Evolutionary conservation across 2,113 vertebrate genomes (phyloP).

Genomic region (Eulemur macaco): DNA sequence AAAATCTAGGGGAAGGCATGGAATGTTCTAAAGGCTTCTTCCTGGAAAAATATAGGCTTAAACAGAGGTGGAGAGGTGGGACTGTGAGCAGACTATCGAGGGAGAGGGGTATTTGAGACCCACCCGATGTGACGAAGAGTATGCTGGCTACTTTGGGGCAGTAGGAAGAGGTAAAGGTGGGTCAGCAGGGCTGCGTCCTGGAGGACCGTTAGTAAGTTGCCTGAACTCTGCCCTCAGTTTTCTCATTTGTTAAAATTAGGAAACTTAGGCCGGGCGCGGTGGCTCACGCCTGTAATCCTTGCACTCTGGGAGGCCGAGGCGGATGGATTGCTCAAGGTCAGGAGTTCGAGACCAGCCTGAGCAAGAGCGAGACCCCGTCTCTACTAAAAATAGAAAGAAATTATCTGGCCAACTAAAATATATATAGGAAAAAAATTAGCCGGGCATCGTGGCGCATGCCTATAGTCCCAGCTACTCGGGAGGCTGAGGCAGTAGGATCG

Average conservation of each 20-base stretch:
- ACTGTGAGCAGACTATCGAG: neutral
- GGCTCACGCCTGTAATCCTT: too few species aligned
- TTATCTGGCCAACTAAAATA: too few species aligned
- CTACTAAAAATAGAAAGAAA: too few species aligned
- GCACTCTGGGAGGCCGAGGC: too few species aligned
- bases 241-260: neutral
- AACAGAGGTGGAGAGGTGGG: neutral
- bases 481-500: too few species aligned
- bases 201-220: neutral
- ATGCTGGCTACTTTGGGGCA: neutral
- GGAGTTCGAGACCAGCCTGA: too few species aligned
- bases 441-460: too few species aligned
- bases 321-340: too few species aligned
- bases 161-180: neutral
- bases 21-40: neutral
- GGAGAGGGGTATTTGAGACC: neutral
- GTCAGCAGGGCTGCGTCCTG: neutral
- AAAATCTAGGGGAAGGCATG: neutral
- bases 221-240: neutral
- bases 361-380: too few species aligned
- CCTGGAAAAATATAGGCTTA: neutral
- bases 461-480: too few species aligned
- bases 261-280: neutral
- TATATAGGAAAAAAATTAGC: too few species aligned
- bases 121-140: neutral